Conservation (phyloP, 2,113 vertebrate species). For the Meles meles region DNA sequence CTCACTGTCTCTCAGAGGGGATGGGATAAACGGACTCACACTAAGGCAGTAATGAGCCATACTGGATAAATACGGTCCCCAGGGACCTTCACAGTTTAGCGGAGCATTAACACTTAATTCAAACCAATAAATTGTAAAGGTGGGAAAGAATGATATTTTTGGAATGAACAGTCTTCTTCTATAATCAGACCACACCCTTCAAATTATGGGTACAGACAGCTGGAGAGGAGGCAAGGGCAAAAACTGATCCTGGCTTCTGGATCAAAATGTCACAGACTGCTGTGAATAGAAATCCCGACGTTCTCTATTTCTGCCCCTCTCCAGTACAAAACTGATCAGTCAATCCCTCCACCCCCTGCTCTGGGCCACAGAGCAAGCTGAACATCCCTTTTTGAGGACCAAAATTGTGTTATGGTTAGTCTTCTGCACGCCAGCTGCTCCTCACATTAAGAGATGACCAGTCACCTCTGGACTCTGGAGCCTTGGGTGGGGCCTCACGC, state of each 20-base stretch:
- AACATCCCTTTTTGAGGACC: background rate
- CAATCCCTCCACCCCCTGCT: background rate
- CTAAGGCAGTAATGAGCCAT: background rate
- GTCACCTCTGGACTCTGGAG: background rate
- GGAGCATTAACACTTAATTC: conserved; percentile 46
- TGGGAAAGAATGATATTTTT: background rate
- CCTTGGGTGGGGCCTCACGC: background rate
- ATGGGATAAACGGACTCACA: background rate
- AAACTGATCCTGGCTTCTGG: background rate
- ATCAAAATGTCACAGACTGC: background rate
- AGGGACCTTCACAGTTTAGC: conserved; percentile 1
- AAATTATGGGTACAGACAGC: background rate
- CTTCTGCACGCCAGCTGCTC: background rate
- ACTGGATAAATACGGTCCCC: background rate
- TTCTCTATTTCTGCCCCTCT: background rate
- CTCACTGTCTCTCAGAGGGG: background rate
- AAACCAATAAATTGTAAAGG: conserved; percentile 1
- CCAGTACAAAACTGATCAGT: background rate
- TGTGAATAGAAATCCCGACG: background rate
- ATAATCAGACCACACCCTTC: conserved; percentile 10
- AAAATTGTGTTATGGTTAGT: background rate
- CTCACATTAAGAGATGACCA: background rate
- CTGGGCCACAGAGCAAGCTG: background rate
- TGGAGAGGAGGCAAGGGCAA: background rate
- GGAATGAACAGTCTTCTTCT: background rate